Conservation (phyloP, 1,140 invertebrate species). For the Neodiprion pinetum region DNA sequence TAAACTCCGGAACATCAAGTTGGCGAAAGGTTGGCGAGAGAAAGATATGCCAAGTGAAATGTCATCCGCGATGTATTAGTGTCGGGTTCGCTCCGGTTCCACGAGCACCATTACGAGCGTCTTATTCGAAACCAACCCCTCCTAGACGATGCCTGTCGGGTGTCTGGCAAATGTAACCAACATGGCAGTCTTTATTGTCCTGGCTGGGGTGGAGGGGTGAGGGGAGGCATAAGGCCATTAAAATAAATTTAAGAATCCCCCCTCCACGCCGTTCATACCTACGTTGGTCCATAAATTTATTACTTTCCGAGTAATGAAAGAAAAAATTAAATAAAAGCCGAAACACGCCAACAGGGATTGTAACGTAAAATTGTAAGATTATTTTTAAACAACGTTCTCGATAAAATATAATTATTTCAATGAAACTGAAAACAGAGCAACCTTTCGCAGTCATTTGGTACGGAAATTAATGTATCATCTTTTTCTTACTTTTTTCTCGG, state of each 20-base stretch:
- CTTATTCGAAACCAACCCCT: not conserved
- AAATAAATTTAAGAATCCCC: slow-evolving; percentile 15
- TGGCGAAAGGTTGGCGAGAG: not conserved
- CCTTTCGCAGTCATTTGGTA: too few relatives aligned
- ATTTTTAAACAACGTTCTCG: slow-evolving; percentile 1
- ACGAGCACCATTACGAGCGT: slow-evolving; percentile 1
- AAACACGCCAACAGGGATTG: not conserved
- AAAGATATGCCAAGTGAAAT: not conserved
- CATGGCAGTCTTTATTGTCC: slow-evolving; percentile 8
- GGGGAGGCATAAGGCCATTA: not conserved
- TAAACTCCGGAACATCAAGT: not conserved
- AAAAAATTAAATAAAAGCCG: not conserved
- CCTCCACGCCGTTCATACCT: not conserved
- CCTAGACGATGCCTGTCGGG: slow-evolving; percentile 6
- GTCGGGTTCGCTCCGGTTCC: not conserved
- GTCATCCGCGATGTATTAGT: not conserved
- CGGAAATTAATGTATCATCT: too few relatives aligned
- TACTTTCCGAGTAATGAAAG: slow-evolving; percentile 7
- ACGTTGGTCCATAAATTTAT: slow-evolving; percentile 3
- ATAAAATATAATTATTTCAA: not conserved
- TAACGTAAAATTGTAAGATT: not conserved
- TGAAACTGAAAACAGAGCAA: not conserved
- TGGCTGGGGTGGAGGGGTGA: not conserved
- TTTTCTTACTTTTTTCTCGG: too few relatives aligned
- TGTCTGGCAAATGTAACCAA: slow-evolving; percentile 15